phyloP scores from a whole-genome alignment of 2,797 vertebrate genomes.

The Platalea minor region DNA sequence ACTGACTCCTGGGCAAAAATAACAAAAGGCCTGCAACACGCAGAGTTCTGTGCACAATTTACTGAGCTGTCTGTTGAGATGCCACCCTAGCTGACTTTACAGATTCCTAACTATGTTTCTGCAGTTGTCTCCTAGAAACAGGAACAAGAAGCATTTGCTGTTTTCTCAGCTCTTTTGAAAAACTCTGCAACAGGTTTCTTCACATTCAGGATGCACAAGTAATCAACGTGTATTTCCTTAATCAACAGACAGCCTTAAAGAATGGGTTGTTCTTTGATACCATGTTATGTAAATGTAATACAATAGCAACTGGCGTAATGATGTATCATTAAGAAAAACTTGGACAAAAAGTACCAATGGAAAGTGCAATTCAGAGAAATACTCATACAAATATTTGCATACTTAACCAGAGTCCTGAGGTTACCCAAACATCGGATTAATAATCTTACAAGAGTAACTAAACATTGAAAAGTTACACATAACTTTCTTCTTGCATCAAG shows the following conservation, averaged over 20 bases:
- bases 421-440: neutral
- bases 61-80: conserved; percentile 43
- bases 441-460: neutral
- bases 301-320: neutral
- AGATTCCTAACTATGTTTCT: conserved; percentile 53
- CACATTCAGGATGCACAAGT: neutral
- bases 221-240: neutral
- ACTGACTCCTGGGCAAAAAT: neutral
- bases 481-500: neutral
- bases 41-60: conserved; percentile 3
- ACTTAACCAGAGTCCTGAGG: neutral
- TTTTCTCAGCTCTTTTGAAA: conserved; percentile 45
- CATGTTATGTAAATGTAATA: neutral
- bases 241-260: neutral
- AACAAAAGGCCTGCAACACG: conserved; percentile 11
- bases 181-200: neutral
- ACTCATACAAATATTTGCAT: neutral
- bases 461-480: neutral
- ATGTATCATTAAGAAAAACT: neutral
- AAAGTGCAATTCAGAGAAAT: neutral
- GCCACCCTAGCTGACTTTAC: conserved; percentile 38
- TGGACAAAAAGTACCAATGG: neutral
- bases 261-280: neutral
- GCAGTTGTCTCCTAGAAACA: conserved; percentile 66
- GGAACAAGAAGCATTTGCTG: conserved; percentile 45